Evolutionary conservation across 2,888 invertebrate species (phyloP).

Genomic region (Rotaria macrura): DNA sequence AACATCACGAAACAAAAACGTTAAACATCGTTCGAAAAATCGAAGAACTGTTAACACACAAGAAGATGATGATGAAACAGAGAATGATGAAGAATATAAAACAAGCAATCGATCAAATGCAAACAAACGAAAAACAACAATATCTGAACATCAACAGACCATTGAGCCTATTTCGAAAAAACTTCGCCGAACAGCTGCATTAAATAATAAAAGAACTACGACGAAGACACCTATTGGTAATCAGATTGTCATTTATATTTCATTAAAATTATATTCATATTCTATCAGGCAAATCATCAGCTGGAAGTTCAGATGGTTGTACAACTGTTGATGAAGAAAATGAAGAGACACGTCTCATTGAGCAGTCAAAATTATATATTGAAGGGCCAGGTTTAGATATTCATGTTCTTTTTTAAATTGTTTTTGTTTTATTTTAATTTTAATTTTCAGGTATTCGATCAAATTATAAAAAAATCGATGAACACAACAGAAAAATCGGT

Average conservation of each 20-base stretch:
- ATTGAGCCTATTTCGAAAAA: neutral
- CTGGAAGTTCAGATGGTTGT: neutral
- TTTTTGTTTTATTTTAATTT: neutral
- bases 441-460: neutral
- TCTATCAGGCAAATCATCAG: neutral
- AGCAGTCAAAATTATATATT: neutral
- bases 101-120: neutral
- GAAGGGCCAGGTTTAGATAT: neutral
- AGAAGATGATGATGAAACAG: conserved; percentile 1
- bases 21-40: neutral
- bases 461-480: neutral
- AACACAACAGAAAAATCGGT: neutral
- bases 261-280: no score
- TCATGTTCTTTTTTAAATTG: neutral
- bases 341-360: conserved; percentile 10
- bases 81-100: neutral
- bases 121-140: neutral
- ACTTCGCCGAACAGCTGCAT: neutral
- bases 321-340: neutral
- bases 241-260: no score
- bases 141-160: neutral
- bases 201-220: neutral
- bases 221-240: neutral
- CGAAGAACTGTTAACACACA: neutral
- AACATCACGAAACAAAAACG: neutral